Evolutionary conservation across 2,888 invertebrate genomes (phyloP).

Genomic region (Troilus luridus): DNA sequence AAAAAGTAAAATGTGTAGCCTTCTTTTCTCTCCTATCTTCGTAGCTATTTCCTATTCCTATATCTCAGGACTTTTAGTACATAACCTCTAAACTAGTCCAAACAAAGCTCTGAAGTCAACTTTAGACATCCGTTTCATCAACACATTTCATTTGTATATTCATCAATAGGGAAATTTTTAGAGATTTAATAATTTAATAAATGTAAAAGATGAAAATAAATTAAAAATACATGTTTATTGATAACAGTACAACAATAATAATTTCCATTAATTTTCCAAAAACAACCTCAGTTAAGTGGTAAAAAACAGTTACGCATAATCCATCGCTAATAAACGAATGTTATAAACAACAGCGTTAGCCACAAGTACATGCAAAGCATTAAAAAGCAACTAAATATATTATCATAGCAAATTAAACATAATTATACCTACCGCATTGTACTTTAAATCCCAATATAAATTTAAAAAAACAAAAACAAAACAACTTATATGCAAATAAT

Average conservation of each 20-base stretch:
- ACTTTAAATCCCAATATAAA: slow-evolving; percentile 5
- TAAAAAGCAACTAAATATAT: slow-evolving; percentile 35
- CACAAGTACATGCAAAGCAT: slow-evolving; percentile 54
- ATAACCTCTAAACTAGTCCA: too few relatives aligned
- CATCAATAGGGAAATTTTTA: neutral
- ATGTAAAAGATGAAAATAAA: neutral
- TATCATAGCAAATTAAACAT: slow-evolving; percentile 51
- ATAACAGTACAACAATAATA: neutral
- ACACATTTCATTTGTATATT: too few relatives aligned
- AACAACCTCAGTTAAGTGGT: slow-evolving; percentile 56
- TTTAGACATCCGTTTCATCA: too few relatives aligned
- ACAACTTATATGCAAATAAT: neutral
- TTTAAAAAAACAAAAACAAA: neutral
- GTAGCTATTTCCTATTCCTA: too few relatives aligned
- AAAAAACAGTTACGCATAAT: slow-evolving; percentile 54
- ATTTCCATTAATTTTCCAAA: slow-evolving; percentile 38
- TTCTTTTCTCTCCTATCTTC: too few relatives aligned
- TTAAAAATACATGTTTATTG: neutral
- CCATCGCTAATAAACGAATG: neutral
- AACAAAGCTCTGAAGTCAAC: too few relatives aligned
- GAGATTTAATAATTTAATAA: neutral
- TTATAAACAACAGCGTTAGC: slow-evolving; percentile 44
- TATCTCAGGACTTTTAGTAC: too few relatives aligned
- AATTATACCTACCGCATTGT: slow-evolving; percentile 52
- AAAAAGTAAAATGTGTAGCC: too few relatives aligned